Conservation (phyloP, 2,888 invertebrate species). For the Nemotelus pantherinus region DNA sequence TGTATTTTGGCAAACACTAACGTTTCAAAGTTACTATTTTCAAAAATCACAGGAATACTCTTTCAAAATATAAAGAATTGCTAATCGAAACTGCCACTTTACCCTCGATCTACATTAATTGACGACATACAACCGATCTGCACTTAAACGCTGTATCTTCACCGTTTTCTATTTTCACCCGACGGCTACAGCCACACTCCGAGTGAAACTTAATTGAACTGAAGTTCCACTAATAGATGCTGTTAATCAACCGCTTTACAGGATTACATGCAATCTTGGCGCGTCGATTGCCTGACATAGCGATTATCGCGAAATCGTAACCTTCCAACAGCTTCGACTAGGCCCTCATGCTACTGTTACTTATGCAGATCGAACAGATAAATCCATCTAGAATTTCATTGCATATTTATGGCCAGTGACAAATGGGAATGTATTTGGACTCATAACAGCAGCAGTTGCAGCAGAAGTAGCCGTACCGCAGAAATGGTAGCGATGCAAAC, state of each 20-base stretch:
- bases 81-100: too few relatives aligned
- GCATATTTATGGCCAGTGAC: constrained; percentile 47
- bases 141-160: too few relatives aligned
- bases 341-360: constrained; percentile 12
- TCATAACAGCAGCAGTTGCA: not conserved
- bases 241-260: not conserved
- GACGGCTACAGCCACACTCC: too few relatives aligned
- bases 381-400: constrained; percentile 38
- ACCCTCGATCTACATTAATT: too few relatives aligned
- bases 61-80: too few relatives aligned
- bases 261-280: not conserved
- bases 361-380: constrained; percentile 14
- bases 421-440: constrained; percentile 45
- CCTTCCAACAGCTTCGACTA: not conserved
- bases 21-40: too few relatives aligned
- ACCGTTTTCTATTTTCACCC: too few relatives aligned
- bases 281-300: constrained; percentile 27
- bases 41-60: too few relatives aligned
- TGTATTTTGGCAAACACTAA: too few relatives aligned
- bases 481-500: not conserved
- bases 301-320: constrained; percentile 30
- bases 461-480: too few relatives aligned
- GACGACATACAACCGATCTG: too few relatives aligned
- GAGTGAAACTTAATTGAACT: not conserved
- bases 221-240: not conserved